Base-by-base conservation (phyloP, 2,888 invertebrate species). In the Patella pellucida region DNA sequence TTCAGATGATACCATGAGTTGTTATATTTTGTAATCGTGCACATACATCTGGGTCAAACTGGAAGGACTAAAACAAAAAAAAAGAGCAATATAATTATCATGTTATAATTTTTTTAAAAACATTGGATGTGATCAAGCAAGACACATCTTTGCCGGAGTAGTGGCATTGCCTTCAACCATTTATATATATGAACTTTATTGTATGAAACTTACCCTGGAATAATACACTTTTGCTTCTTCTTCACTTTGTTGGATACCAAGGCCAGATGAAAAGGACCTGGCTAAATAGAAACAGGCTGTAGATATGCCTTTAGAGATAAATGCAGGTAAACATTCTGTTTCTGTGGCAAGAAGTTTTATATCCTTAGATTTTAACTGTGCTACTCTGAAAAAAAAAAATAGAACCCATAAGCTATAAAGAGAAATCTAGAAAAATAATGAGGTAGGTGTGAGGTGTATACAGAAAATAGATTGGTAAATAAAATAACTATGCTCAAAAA, bases 251-350 rank as follows among this genome's bases (percentile, higher is more conserved):
- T 86, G 85, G 14, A 89, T 79, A 3, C 90, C 90, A 31, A 84
- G 79, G 0, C 90, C 91, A 41, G 81, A 81, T 15, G 87, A 83
- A 68, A 90, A 81, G 82, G 90, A 90, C 15, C 90, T 81, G 9
- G 88, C 91, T 81, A 89, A 89, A 81, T 87, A 89, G 82, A 90
- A 91, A 81, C 86, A 87, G 4, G 89, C 88, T 75, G 89, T 81
- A 62, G 88, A 81, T 23, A 91, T 88, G 23, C 91, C 91, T 79
- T 90, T 91, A 15, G 81, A 71, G 27, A 90, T 84, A 81, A 84
- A 90, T 14, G 76, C 78, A 16, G 86, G 86, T 19, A 90, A 78
- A 78, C 90, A 90, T 75, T 88, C 89, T 9, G 90, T 90, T 80
- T 89, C 88, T 71, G 78, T 69, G 54, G 90, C 84, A 19, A 90